Percentiles rank a stretch among this genome's conserved stretches.
Conservation (phyloP, 2,113 vertebrate genomes). For the Pyrgilauda ruficollis region DNA sequence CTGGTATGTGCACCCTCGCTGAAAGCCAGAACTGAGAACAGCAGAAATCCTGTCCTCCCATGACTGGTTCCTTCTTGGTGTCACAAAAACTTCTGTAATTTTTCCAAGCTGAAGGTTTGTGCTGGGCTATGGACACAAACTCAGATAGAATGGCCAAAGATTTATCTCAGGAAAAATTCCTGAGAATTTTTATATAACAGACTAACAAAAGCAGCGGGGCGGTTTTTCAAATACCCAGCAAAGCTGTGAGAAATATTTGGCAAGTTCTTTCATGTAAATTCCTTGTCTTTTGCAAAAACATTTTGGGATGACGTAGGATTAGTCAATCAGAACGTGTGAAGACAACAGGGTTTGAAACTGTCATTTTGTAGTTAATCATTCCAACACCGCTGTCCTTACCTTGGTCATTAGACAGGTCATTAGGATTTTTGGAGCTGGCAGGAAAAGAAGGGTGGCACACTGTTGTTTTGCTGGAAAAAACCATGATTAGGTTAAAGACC, state of each 20-base stretch:
- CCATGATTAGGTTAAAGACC: not conserved
- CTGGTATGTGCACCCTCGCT: conserved; percentile 72
- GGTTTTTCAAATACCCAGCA: not conserved
- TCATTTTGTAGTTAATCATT: not conserved
- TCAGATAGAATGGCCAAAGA: not conserved
- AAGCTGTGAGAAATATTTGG: not conserved
- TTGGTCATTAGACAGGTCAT: not conserved
- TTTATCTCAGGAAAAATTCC: not conserved
- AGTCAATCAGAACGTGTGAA: not conserved
- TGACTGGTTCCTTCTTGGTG: not conserved
- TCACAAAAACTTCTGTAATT: not conserved
- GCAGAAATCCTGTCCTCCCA: not conserved
- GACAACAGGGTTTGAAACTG: not conserved
- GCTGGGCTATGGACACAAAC: not conserved
- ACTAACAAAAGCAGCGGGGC: not conserved
- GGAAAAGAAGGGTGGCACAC: not conserved
- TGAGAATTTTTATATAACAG: not conserved
- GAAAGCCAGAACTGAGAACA: not conserved
- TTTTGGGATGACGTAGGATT: not conserved
- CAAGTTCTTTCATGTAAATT: not conserved
- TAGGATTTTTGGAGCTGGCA: not conserved
- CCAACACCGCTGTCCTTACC: not conserved
- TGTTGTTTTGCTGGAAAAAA: conserved; percentile 44
- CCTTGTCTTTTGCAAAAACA: not conserved
- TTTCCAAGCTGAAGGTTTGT: not conserved